Conservation (phyloP, 2,888 invertebrate species). For the Athalia cordata region DNA sequence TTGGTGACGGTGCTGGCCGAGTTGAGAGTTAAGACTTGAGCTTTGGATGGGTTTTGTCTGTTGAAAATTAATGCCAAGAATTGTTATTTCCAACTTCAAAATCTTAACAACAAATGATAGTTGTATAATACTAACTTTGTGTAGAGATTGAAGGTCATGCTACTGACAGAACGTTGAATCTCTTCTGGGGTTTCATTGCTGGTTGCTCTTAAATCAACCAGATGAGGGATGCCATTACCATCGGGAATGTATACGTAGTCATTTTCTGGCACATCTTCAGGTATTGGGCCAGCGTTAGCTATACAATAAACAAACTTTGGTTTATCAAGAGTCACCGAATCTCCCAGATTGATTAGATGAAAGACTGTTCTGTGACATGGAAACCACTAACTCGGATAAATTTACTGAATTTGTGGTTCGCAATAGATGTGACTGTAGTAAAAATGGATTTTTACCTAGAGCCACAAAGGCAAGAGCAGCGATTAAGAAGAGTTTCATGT, state of each 20-base stretch:
- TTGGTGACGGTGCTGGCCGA: not conserved
- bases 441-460: not conserved
- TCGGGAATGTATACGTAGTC: slow-evolving; percentile 75
- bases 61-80: not conserved
- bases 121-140: slow-evolving; percentile 24
- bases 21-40: slow-evolving; percentile 12
- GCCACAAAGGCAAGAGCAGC: slow-evolving; percentile 22
- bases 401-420: not conserved
- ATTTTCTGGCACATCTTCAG: slow-evolving; percentile 11
- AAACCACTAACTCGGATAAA: too few species aligned
- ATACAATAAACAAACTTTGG: not conserved
- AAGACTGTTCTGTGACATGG: too few species aligned
- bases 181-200: slow-evolving; percentile 55
- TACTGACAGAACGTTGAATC: slow-evolving; percentile 2
- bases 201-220: slow-evolving; percentile 71
- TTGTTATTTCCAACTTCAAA: not conserved
- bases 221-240: slow-evolving; percentile 68
- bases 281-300: slow-evolving; percentile 13
- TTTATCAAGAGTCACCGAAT: not conserved
- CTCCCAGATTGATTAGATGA: too few species aligned
- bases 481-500: slow-evolving; percentile 21
- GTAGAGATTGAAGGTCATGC: slow-evolving; percentile 27
- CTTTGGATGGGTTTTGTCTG: slow-evolving; percentile 7
- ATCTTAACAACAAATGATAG: not conserved
- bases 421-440: not conserved